Base-by-base conservation (phyloP, 1,140 invertebrate genomes). In the Littorina saxatilis region DNA sequence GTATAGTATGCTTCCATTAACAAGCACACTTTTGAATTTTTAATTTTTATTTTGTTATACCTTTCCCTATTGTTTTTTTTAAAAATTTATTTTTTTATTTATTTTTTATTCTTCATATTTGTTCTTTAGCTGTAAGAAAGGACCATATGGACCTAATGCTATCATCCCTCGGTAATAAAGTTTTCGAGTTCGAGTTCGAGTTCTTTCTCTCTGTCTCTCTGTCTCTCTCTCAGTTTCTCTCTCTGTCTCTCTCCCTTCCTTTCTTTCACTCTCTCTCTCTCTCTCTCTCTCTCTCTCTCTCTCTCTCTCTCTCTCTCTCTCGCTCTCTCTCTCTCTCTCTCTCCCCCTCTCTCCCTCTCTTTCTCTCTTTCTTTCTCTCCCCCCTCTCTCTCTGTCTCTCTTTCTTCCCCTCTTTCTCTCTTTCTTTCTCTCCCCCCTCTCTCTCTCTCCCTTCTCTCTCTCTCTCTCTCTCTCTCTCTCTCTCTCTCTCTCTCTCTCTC, bases 381-480 rank as follows among this genome's bases (percentile, higher is more conserved):
- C 55, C n/a, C 55, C 15, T 58, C 55, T 27, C 55, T 58, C 55
- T 27, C 15, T 27, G 4, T 23, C n/a, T 27, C n/a, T 27, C 55
- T 27, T 23, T 27, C 55, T 27, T 23, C 23, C 55, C 23, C 55
- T 58, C 55, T 58, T 23, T 58, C 55, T 58, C 55, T 58, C 55
- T 23, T 58, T 23, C 55, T 27, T 58, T 27, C 7, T 5, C n/a
- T 50, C 20, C 47, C 20, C 20, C 20, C 47, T 50, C 20, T 50
- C 9, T 50, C 20, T 50, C 47, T n/a, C 27, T 7, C 3, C 23
- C 55, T 4, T 58, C 55, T 58, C 55, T 58, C 55, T 58, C 55
- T 58, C 55, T 58, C 55, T 58, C 55, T 58, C 55, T 58, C 55
- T 58, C 55, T 58, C 55, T 58, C 55, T 58, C 55, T 58, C 55